Evolutionary conservation across 2,797 vertebrate species (phyloP), one percentile per base, ranked within the genome.

Genomic region (Decapterus maruadsi): DNA sequence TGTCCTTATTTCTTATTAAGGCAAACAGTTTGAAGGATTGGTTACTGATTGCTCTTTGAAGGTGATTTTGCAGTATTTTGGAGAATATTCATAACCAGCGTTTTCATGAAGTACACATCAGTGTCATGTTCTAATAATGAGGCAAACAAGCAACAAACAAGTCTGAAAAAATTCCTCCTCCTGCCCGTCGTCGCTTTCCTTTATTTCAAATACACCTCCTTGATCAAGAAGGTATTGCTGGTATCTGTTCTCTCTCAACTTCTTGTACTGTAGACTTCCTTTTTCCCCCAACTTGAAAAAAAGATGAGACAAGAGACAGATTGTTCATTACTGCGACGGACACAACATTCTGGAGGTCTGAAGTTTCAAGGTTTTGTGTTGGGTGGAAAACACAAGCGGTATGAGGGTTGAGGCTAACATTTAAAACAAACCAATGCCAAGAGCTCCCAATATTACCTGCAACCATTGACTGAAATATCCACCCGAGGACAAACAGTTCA

Each of bases 201-300:
- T 75, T 78, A 79, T 71, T 74, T 89, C 42, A 78, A 86, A 84
- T 67, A 72, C 67, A 64, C 68, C 79, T 77, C 83, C 80, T 65
- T 72, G 45, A 77, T 83, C 60, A 72, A 74, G 79, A 82, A 82
- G 84, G 78, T 80, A 77, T 76, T 87, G 87, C 92, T 93, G 91
- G 90, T 89, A 88, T 90, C 78, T 75, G 46, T 72, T 85, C 72
- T 78, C 72, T 78, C 75, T 58, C 53, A 77, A 63, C 51, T 58
- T 82, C 64, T 53, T 59, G 61, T 53, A 61, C n/a, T 20, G 51
- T 40, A 60, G 72, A 57, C 58, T 40, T 81, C 72, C 12, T 50
- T 57, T 71, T 63, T 54, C 64, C 31, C 31, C 26, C 31, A 55
- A 53, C 81, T 82, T 80, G n/a, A 69, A 84, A 78, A 51, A 51